Evolutionary conservation across 2,888 invertebrate species (phyloP), one percentile per base, ranked within the genome.

Genomic region (Drosophila acutilabella): DNA sequence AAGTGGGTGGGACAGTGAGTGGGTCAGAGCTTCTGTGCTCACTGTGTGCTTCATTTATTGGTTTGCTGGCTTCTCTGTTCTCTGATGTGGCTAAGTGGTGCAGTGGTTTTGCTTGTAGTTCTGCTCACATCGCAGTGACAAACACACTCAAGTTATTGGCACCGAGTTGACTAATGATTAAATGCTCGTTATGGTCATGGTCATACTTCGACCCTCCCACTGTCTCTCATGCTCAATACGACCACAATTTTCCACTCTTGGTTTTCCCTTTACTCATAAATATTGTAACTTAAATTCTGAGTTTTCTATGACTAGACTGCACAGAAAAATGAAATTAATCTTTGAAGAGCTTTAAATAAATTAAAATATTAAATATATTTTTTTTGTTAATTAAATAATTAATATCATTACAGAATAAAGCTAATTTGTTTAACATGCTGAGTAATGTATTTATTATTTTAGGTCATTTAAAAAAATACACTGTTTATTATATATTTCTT

Each of bases 131-230:
- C 30, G 42, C 26, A 20, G 23, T 13, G 47, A 30, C 47, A 33
- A 20, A 33, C 44, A 44, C 54, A 36, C 44, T 56, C 33, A 11
- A 13, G 36, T 36, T 36, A 11, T 64, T 64, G 70, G 30, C 56
- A 52, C 52, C 14, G 30, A 53, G 51, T 62, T 62, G 64, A 56
- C 62, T 61, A 52, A 72, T 74, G 62, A 67, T 67, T 60, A 58
- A 68, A 62, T 52, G 42, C 54, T 56, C 33, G 48, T 62, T 42
- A 41, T 20, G 56, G 26, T 50, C 41, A 58, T 20, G 41, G 66
- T 7, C 53, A 38, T 40, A 52, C 58, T 30, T 4, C 7, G 7
- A 2, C 64, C 42, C 47, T 61, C 16, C 44, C 33, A 2, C 30
- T 33, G n/a, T 0, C 33, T 14, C 8, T 3, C 16, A 52, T 23